These are phyloP conservation scores for Ursus arctos DNA, from an alignment of 2,113 vertebrate species.

Conservation along the genomic window DNA sequence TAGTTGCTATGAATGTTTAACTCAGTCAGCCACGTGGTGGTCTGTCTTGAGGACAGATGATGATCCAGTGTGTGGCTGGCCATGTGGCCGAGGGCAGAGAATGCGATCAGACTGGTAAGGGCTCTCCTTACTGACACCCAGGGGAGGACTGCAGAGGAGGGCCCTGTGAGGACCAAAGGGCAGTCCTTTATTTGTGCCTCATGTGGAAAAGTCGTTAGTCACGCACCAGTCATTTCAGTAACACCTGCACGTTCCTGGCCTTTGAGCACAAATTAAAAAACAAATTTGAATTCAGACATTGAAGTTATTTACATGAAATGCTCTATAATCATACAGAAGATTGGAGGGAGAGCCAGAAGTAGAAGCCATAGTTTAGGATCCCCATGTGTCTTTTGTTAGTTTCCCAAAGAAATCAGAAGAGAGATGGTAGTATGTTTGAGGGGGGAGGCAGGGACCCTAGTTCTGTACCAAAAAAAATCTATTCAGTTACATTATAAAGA, in stretches of 20 bases:
- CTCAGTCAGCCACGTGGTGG: not conserved
- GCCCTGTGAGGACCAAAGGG: not conserved
- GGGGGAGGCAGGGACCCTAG: not conserved
- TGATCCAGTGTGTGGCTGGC: not conserved
- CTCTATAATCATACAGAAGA: not conserved
- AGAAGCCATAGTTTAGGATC: constrained; percentile 11
- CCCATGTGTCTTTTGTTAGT: not conserved
- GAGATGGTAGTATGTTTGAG: not conserved
- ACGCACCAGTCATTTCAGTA: not conserved
- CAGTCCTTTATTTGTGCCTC: not conserved
- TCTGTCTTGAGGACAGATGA: not conserved
- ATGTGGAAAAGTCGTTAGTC: not conserved
- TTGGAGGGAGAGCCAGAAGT: not conserved
- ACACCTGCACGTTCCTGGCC: not conserved
- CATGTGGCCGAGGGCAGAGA: not conserved
- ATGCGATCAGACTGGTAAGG: not conserved
- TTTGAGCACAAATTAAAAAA: constrained; percentile 48
- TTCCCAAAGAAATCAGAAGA: not conserved
- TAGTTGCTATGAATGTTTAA: not conserved
- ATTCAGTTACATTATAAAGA: not conserved
- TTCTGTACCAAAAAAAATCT: not conserved
- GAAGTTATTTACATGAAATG: not conserved
- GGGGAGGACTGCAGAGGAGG: not conserved
- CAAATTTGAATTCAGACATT: not conserved
- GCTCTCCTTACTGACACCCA: not conserved